Evolutionary conservation across 2,888 invertebrate species (phyloP).

Genomic region (Fissipunctia ypsillon): DNA sequence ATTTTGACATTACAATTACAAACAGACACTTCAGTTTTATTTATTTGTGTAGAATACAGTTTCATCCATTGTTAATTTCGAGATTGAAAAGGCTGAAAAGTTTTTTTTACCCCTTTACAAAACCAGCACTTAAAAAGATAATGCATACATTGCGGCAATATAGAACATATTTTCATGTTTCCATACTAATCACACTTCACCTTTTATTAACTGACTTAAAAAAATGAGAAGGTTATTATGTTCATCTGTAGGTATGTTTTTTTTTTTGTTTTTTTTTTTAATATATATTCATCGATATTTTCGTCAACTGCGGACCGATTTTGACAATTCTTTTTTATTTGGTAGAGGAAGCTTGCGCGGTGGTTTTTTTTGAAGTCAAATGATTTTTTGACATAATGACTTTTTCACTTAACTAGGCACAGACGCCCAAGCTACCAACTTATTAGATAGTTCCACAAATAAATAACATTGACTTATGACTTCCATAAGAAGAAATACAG

Average conservation of each 20-base stretch:
- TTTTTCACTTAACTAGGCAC: slow-evolving; percentile 4
- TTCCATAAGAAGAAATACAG: slow-evolving; percentile 32
- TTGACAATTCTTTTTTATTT: too few species aligned
- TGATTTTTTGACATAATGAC: slow-evolving; percentile 11
- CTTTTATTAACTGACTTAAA: too few species aligned
- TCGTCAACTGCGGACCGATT: too few species aligned
- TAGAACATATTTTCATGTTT: background rate
- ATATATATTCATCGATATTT: too few species aligned
- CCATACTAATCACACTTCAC: slow-evolving; percentile 8
- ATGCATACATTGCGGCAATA: background rate
- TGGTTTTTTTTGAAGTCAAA: too few species aligned
- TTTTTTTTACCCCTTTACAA: background rate
- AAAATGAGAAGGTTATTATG: too few species aligned
- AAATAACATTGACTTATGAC: slow-evolving; percentile 45
- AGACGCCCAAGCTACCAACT: background rate
- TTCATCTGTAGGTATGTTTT: too few species aligned
- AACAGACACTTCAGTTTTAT: too few species aligned
- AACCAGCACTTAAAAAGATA: background rate
- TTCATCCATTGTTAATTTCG: background rate
- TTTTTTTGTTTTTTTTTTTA: too few species aligned
- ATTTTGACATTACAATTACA: too few species aligned
- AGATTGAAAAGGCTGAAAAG: background rate
- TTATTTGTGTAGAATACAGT: too few species aligned
- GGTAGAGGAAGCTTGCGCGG: too few species aligned
- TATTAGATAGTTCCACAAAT: slow-evolving; percentile 30